Evolutionary conservation across 2,113 vertebrate genomes (phyloP).

Genomic region (Otis tarda): DNA sequence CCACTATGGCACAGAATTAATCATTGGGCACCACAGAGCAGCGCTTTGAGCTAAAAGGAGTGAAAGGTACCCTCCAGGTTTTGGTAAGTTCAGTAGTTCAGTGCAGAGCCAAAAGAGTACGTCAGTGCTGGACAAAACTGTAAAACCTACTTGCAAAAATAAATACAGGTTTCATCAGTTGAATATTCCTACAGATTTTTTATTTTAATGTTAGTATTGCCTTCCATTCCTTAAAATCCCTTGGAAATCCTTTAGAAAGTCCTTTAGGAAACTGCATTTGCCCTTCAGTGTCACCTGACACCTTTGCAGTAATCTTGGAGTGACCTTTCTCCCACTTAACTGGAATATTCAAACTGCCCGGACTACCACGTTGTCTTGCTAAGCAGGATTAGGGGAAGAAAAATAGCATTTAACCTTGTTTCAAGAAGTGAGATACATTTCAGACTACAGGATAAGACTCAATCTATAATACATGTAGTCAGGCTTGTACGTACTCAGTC

Average conservation of each 20-base stretch:
- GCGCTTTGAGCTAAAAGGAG: neutral
- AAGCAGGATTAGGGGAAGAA: slow-evolving; percentile 46
- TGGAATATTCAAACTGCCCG: slow-evolving; percentile 12
- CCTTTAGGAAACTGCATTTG: neutral
- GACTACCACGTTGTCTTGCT: neutral
- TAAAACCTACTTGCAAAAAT: neutral
- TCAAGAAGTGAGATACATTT: neutral
- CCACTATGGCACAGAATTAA: neutral
- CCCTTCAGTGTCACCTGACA: neutral
- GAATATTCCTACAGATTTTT: neutral
- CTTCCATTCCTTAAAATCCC: neutral
- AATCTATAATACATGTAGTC: neutral
- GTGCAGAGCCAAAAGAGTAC: fast-evolving
- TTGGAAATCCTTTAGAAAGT: neutral
- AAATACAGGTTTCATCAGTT: neutral
- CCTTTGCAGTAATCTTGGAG: neutral
- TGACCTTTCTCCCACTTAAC: slow-evolving; percentile 41
- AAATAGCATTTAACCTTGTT: slow-evolving; percentile 44
- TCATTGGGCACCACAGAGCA: neutral
- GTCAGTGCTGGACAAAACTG: neutral
- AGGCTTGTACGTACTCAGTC: neutral
- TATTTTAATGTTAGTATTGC: neutral
- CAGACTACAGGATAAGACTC: neutral
- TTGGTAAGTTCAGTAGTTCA: fast-evolving
- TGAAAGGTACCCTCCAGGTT: neutral